Base-by-base conservation (phyloP, 2,797 vertebrate genomes). In the Eptatretus atami region DNA sequence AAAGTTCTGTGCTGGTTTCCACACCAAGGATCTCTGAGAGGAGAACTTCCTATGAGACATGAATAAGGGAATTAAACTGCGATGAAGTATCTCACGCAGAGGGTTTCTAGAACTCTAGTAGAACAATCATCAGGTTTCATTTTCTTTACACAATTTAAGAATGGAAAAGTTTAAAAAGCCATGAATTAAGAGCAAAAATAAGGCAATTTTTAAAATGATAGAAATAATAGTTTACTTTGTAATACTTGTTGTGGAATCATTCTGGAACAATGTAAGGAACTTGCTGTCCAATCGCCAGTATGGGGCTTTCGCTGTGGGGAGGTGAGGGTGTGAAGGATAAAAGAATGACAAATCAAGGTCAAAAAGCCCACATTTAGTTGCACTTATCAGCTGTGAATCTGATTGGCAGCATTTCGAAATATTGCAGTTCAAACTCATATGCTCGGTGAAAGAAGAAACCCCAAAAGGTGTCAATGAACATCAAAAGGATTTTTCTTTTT, bases 231-330 rank as follows among this genome's bases (percentile, higher is more conserved):
- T 6, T 74, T 73, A 94, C 90, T 82, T 87, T 95, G 67, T 93
- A 93, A 72, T 95, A 96, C 76, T 92, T 93, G 74, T 83, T 88
- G 70, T 86, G 2, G 84, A 82, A 70, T 95, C 86, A 67, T 82
- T 95, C 70, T 95, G 88, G 72, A 87, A 96, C 69, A 96, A 72
- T 1, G 88, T 96, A 70, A 96, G 83, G 68, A 83, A 87, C 75
- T 96, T 96, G 77, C 84, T 95, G 74, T 94, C 90, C 76, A 95
- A 66, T 63, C 88, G 79, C 90, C 90, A 96, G 70, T 93, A 71
- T 96, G 90, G 54, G 85, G 77, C 66, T 96, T 96, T 69, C 82
- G 78, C 86, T 66, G 54, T 63, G 31, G 52, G 54, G 19, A 57
- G 19, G n/a, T 6, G 19, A 57, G 19, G 14, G 5, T 9, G n/a